Evolutionary conservation across 2,113 vertebrate genomes (phyloP).

Genomic region (Barnardius zonarius): DNA sequence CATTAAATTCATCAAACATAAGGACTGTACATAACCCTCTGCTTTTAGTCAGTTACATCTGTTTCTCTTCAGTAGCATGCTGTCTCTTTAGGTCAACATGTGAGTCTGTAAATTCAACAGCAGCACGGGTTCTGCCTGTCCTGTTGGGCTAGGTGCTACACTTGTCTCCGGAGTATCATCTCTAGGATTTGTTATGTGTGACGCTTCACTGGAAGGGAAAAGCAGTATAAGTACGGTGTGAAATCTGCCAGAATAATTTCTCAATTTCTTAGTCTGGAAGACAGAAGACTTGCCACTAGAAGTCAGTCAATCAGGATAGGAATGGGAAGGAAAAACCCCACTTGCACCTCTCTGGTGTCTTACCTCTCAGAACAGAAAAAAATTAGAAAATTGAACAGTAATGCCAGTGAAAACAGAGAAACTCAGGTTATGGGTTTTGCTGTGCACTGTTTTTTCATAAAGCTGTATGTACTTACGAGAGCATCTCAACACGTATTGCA

Average conservation of each 20-base stretch:
- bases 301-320: not conserved
- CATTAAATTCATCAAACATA: not conserved
- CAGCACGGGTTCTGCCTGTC: not conserved
- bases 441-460: not conserved
- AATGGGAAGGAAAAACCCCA: not conserved
- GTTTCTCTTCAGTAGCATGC: not conserved
- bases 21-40: not conserved
- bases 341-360: not conserved
- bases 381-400: not conserved
- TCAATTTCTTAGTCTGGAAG: not conserved
- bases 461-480: not conserved
- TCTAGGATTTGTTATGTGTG: not conserved
- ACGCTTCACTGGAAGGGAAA: not conserved
- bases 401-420: not conserved
- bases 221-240: not conserved
- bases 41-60: not conserved
- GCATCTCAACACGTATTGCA: not conserved
- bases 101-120: not conserved
- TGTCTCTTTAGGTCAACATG: not conserved
- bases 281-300: not conserved
- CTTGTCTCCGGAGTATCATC: not conserved
- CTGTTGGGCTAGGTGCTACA: not conserved
- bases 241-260: not conserved
- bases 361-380: not conserved
- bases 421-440: not conserved